Evolutionary conservation across 2,797 vertebrate genomes (phyloP), one percentile per base, ranked within the genome.

Genomic region (Enteromius treurensis): DNA sequence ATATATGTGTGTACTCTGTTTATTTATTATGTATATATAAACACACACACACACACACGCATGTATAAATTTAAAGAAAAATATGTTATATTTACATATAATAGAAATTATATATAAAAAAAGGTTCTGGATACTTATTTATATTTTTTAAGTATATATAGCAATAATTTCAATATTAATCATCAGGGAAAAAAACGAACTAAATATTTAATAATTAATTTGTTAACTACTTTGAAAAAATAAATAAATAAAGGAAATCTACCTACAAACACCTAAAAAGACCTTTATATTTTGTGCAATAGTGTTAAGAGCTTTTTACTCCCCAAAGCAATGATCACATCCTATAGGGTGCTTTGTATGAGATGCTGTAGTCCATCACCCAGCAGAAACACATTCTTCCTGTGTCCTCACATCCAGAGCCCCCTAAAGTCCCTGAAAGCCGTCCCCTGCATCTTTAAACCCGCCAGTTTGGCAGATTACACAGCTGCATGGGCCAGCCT

Each of bases 401-500:
- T n/a, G 37, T 32, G 29, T 37, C 55, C 23, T 23, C 82, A 64
- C 29, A 84, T 64, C 70, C 53, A 79, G 9, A 84, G 51, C 70
- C 53, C 73, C 19, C 62, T 49, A 17, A 60, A 74, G 51, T 49
- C 64, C 23, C 53, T 37, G 15, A 75, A 75, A 67, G 49, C 81
- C 9, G 8, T 74, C 32, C 79, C 40, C 78, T 84, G 47, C 83
- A 84, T 80, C 70, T 80, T 80, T 84, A 80, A 80, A 80, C 47
- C 60, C 40, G 10, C 19, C 75, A 47, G 49, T 77, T 53, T 84
- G 77, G 64, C 76, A 78, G 77, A 84, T 78, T 47, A 82, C 79
- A 82, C 74, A 69, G 70, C 70, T 58, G 60, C 83, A 26, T 55
- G 58, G 42, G 60, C 70, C 64, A 49, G 37, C 45, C 80, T n/a